These are phyloP conservation scores for pig (Sus scrofa) DNA, from an alignment of 2,113 vertebrate species.

Conservation along the genomic window DNA sequence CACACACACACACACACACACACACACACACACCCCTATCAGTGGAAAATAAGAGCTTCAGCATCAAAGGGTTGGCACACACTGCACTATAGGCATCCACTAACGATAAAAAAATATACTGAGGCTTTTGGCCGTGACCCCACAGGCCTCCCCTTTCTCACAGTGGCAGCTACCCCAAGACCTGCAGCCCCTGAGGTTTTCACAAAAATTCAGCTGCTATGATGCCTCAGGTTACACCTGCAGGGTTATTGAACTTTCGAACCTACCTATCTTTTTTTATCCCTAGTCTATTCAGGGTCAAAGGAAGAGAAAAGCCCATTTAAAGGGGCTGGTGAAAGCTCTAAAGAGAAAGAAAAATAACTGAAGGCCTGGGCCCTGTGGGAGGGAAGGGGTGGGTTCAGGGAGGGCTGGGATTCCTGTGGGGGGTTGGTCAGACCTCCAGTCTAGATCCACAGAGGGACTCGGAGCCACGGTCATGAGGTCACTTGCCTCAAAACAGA, in stretches of 20 bases:
- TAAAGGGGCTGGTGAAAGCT: background rate
- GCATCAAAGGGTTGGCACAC: background rate
- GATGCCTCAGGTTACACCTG: background rate
- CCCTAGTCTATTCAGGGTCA: background rate
- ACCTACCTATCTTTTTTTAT: background rate
- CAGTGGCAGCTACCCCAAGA: fast-evolving
- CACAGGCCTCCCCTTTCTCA: fast-evolving
- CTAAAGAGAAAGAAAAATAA: background rate
- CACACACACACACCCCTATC: background rate
- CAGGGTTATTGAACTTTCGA: background rate
- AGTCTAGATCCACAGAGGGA: background rate
- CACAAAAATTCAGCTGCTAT: background rate
- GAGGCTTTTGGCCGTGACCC: background rate
- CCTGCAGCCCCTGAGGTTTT: background rate
- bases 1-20: background rate
- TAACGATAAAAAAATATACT: no score
- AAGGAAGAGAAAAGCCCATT: background rate
- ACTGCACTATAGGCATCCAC: no score
- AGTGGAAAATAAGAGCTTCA: background rate
- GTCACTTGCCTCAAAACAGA: background rate
- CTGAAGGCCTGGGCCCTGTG: background rate
- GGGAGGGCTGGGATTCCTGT: background rate
- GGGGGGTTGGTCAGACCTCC: background rate
- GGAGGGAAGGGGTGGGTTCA: background rate
- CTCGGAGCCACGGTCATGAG: background rate